Percentiles rank a stretch among this genome's conserved stretches.
phyloP scores from a whole-genome alignment of 2,888 invertebrate genomes.

The Atrina japonica region DNA sequence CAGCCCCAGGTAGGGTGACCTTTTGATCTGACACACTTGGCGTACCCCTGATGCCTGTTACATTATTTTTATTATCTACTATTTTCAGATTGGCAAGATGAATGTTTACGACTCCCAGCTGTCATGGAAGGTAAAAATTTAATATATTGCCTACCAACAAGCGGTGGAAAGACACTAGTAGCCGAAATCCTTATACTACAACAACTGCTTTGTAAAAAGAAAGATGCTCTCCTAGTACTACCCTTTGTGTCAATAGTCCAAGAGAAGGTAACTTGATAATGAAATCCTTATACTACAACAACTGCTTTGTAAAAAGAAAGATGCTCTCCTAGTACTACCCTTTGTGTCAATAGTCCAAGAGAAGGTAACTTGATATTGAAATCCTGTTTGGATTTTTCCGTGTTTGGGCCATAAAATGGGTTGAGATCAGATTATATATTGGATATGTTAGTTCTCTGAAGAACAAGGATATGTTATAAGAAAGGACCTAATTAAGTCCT shows the following conservation, averaged over 20 bases:
- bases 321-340: slow-evolving; percentile 94
- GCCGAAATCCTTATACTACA: slow-evolving; percentile 96
- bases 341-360: slow-evolving; percentile 98
- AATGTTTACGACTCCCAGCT: slow-evolving; percentile 91
- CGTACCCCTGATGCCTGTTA: too few relatives aligned
- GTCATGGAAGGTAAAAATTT: slow-evolving; percentile 88
- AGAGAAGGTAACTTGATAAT: slow-evolving; percentile 89
- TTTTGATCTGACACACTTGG: too few relatives aligned
- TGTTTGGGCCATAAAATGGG: too few relatives aligned
- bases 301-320: slow-evolving; percentile 89
- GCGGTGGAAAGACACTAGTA: slow-evolving; percentile 97
- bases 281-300: slow-evolving; percentile 95
- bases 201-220: slow-evolving; percentile 90
- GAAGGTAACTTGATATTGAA: slow-evolving; percentile 89
- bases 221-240: slow-evolving; percentile 92
- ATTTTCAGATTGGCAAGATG: slow-evolving; percentile 92
- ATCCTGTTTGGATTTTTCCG: too few relatives aligned
- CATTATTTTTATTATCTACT: too few relatives aligned
- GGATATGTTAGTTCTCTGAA: too few relatives aligned
- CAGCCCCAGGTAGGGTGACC: too few relatives aligned
- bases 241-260: slow-evolving; percentile 98
- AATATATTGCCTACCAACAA: slow-evolving; percentile 96
- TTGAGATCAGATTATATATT: too few relatives aligned
- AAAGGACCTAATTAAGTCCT: slow-evolving; percentile 93
- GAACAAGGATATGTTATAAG: slow-evolving; percentile 90